A percentile compares a stretch with the other conserved stretches of the same genome.
phyloP scores from a whole-genome alignment of 2,888 invertebrate species.

The Caenorhabditis virilis region DNA sequence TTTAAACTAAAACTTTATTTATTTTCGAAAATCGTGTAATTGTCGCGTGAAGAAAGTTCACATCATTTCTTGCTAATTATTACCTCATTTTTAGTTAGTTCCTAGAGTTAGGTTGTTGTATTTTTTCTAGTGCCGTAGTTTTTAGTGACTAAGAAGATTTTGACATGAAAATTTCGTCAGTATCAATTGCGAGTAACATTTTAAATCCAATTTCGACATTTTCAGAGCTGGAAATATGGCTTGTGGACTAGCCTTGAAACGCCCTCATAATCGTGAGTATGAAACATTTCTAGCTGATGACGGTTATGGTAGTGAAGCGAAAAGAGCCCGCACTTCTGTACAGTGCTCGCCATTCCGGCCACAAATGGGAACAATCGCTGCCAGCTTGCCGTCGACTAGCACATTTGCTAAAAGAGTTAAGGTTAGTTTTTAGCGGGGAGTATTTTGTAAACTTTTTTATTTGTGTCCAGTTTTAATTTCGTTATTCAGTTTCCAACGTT shows the following conservation, averaged over 20 bases:
- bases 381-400: constrained; percentile 54
- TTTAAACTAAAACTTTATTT: no score
- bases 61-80: no score
- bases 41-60: no score
- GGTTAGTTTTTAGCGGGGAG: constrained; percentile 8
- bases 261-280: constrained; percentile 66
- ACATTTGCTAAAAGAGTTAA: constrained; percentile 43
- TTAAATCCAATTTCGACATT: constrained; percentile 3
- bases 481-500: not conserved
- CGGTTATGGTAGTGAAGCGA: constrained; percentile 53
- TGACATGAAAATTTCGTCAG: no score
- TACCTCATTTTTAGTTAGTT: no score
- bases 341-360: constrained; percentile 68
- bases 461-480: not conserved
- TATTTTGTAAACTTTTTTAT: no score
- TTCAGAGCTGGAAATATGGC: constrained; percentile 59
- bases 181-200: no score
- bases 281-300: constrained; percentile 64
- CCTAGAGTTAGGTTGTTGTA: no score
- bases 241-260: constrained; percentile 68
- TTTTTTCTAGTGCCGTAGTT: no score
- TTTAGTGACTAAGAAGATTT: no score
- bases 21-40: no score
- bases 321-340: constrained; percentile 57
- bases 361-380: constrained; percentile 63